phyloP scores from a whole-genome alignment of 1,140 invertebrate genomes.

The Lineus longissimus region DNA sequence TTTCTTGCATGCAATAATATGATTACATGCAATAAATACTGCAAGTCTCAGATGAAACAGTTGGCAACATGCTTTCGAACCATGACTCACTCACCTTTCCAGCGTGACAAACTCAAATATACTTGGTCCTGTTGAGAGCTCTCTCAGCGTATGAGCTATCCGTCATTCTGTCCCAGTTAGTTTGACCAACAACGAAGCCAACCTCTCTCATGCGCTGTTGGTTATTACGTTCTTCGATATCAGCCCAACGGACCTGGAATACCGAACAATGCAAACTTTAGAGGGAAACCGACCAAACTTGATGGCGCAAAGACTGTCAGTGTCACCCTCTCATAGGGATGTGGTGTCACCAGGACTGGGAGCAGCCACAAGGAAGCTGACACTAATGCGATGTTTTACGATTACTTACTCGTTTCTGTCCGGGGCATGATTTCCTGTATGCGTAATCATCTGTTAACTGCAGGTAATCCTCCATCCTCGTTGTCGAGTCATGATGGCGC shows the following conservation, averaged over 20 bases:
- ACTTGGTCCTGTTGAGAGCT: slow-evolving; percentile 89
- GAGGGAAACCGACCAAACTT: too few relatives aligned
- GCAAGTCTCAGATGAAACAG: too few relatives aligned
- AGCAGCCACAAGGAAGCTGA: too few relatives aligned
- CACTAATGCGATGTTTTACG: too few relatives aligned
- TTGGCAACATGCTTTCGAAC: too few relatives aligned
- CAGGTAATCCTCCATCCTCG: slow-evolving; percentile 85
- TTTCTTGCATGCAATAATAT: too few relatives aligned
- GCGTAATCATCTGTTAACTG: slow-evolving; percentile 75
- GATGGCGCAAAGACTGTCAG: too few relatives aligned
- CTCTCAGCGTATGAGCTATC: slow-evolving; percentile 82
- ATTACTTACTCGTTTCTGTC: slow-evolving; percentile 75
- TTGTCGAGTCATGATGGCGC: slow-evolving; percentile 55
- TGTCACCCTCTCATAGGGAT: too few relatives aligned
- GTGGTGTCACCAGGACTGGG: too few relatives aligned
- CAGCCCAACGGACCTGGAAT: slow-evolving; percentile 90
- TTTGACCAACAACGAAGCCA: slow-evolving; percentile 80
- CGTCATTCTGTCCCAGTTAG: slow-evolving; percentile 90
- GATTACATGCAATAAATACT: too few relatives aligned
- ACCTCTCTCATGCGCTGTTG: slow-evolving; percentile 88
- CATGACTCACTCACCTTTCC: slow-evolving; percentile 1
- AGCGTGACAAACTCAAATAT: slow-evolving; percentile 64
- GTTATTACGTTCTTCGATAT: slow-evolving; percentile 84
- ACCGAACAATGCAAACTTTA: too few relatives aligned
- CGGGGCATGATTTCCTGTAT: slow-evolving; percentile 64